A percentile compares a stretch with the other conserved stretches of the same genome.
phyloP scores from a whole-genome alignment of 2,888 invertebrate genomes.

The Drosophila picticornis region DNA sequence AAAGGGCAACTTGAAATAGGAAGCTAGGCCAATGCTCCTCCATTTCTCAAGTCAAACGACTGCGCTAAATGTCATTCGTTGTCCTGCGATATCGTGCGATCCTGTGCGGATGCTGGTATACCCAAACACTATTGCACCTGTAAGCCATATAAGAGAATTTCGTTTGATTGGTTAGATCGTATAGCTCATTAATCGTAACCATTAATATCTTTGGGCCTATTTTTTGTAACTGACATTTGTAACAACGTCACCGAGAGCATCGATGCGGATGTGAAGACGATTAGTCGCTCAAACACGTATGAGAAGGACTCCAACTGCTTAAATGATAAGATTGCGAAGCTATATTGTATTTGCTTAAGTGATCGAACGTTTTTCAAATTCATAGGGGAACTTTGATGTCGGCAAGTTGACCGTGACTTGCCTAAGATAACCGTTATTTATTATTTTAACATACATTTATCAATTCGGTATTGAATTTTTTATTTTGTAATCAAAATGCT shows the following conservation, averaged over 20 bases:
- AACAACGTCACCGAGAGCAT: conserved; percentile 80
- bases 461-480: not conserved
- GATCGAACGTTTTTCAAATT: not conserved
- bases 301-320: conserved; percentile 86
- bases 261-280: conserved; percentile 86
- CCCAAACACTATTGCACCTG: conserved; percentile 91
- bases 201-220: conserved; percentile 85
- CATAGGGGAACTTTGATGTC: too few relatives aligned
- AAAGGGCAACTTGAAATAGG: too few relatives aligned
- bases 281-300: conserved; percentile 87
- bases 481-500: too few relatives aligned
- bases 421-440: too few relatives aligned
- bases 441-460: too few relatives aligned
- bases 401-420: too few relatives aligned
- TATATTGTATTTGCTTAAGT: too few relatives aligned
- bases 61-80: conserved; percentile 89
- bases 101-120: conserved; percentile 89
- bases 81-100: conserved; percentile 86
- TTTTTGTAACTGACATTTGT: conserved; percentile 88
- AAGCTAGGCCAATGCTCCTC: too few relatives aligned
- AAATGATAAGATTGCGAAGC: conserved; percentile 56
- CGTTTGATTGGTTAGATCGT: conserved; percentile 28
- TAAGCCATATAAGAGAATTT: conserved; percentile 64
- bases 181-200: conserved; percentile 59
- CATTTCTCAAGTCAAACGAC: conserved; percentile 83